These are phyloP conservation scores for Drosophila pandora DNA, from an alignment of 1,140 invertebrate species.

Conservation along the genomic window DNA sequence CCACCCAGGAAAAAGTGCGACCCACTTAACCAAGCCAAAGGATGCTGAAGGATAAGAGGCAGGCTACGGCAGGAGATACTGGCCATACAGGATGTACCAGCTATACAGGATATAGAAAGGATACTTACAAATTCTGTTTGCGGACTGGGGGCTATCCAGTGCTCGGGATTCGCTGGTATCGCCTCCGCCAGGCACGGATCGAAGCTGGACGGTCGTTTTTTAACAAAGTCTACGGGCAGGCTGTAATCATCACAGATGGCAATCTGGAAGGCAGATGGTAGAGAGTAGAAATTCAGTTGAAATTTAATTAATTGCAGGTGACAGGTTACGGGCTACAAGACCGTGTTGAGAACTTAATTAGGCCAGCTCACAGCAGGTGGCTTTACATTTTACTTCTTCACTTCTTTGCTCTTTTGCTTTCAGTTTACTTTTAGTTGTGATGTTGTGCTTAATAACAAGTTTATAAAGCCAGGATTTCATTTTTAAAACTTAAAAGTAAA, in stretches of 20 bases:
- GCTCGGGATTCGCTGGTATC: constrained; percentile 83
- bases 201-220: constrained; percentile 87
- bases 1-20: neutral
- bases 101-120: neutral
- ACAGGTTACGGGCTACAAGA: neutral
- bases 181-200: constrained; percentile 85
- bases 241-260: constrained; percentile 92
- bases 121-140: constrained; percentile 86
- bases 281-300: neutral
- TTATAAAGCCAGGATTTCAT: too few relatives aligned
- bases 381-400: too few relatives aligned
- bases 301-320: neutral
- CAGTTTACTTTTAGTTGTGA: neutral
- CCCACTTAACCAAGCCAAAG: constrained; percentile 23
- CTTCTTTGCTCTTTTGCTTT: neutral
- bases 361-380: neutral
- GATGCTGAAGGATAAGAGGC: neutral
- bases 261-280: constrained; percentile 84
- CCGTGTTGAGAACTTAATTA: neutral
- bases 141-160: constrained; percentile 86
- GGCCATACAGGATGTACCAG: neutral
- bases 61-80: neutral
- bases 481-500: too few relatives aligned
- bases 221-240: constrained; percentile 91
- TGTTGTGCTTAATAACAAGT: too few relatives aligned